Conservation (phyloP, 1,140 invertebrate species). For the Lithobius niger region DNA sequence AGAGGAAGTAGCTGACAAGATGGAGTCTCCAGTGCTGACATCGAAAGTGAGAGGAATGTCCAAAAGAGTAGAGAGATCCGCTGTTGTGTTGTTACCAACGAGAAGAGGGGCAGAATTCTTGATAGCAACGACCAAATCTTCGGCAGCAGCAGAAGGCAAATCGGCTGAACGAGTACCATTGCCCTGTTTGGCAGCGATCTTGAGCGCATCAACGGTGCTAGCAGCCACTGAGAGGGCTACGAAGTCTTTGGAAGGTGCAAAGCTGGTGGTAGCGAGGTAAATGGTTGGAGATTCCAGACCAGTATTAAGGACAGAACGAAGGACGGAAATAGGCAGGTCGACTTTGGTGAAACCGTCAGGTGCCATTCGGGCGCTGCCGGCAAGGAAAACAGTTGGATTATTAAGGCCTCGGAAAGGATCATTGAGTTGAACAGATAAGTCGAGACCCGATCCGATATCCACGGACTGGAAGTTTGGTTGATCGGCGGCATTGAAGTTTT, state of each 20-base stretch:
- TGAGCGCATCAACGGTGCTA: background rate
- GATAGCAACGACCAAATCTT: constrained; percentile 3
- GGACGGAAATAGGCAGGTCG: background rate
- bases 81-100: background rate
- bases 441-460: background rate
- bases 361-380: background rate
- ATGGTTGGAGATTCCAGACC: background rate
- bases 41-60: background rate
- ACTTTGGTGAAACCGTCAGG: constrained; percentile 5
- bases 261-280: background rate
- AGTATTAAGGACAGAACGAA: background rate
- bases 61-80: background rate
- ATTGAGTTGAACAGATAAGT: background rate
- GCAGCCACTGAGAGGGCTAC: background rate
- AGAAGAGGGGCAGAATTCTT: background rate
- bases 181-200: background rate
- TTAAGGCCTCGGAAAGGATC: background rate
- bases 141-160: background rate
- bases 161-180: background rate
- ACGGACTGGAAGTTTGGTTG: background rate
- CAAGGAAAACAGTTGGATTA: background rate
- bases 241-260: constrained; percentile 2
- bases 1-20: background rate
- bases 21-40: background rate
- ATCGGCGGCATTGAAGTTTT: background rate